Evolutionary conservation across 1,140 invertebrate genomes (phyloP), one percentile per base, ranked within the genome.

Genomic region (Drosophila paulistorum): DNA sequence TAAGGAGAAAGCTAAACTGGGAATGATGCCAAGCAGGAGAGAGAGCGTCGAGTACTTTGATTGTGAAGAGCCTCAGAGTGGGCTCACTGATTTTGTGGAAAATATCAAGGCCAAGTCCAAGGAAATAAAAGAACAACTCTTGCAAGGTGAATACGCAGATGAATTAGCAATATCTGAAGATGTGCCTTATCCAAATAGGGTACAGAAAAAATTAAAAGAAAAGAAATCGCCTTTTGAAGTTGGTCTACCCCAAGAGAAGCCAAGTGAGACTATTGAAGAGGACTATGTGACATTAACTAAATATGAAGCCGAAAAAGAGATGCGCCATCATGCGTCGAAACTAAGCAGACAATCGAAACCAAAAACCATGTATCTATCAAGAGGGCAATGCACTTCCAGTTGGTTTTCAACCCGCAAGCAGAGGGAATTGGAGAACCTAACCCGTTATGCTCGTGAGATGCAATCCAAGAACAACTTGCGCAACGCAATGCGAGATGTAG

Each of bases 401-500:
- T 41, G 7, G 20, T 17, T 10, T 7, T 0, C 13, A 26, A 7
- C 13, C 13, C 35, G 20, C 3, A 59, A 51, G 17, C 35, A 9
- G 7, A 13, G 51, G n/a, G 2, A 39, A 20, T 5, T 58, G 3
- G 62, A 65, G 1, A 59, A 20, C 2, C 2, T 63, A 0, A 11
- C 1, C 17, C 2, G 33, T 10, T 71, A 65, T 48, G 41, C 62
- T 6, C 58, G 23, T 14, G 17, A 70, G 6, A 70, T 70, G 39
- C 60, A 65, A 37, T 26, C 3, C 1, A 17, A 20, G 14, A 65
- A 71, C 41, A 58, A 59, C 7, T 17, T 10, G 33, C 45, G 67
- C 5, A 63, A 69, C 51, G 13, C 17, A 30, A 9, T 35, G 17
- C 20, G 23, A 14, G 14, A 45, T 14, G 42, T 23, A 4, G 11